Percentiles rank a stretch among this genome's conserved stretches.
Evolutionary conservation across 1,140 invertebrate species (phyloP).

Genomic region (Oedothorax gibbosus): DNA sequence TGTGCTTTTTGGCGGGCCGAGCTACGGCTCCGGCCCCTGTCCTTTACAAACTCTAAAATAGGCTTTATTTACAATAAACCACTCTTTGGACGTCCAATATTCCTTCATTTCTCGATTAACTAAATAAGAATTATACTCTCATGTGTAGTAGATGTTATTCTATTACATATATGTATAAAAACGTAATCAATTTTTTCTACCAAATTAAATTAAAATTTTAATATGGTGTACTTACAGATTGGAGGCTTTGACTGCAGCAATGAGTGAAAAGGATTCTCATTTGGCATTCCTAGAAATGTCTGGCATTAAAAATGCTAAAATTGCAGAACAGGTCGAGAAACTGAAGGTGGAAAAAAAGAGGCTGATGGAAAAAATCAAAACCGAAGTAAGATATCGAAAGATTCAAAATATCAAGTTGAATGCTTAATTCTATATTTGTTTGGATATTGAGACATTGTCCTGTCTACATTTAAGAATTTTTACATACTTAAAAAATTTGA

Average conservation of each 20-base stretch:
- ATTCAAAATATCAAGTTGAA: neutral
- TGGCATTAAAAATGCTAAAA: slow-evolving; percentile 76
- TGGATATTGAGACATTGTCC: neutral
- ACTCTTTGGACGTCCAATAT: too few relatives aligned
- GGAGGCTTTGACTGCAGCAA: slow-evolving; percentile 82
- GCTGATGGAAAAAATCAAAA: slow-evolving; percentile 77
- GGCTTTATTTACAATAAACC: too few relatives aligned
- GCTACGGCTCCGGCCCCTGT: too few relatives aligned
- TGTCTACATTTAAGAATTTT: neutral
- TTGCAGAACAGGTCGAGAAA: slow-evolving; percentile 75
- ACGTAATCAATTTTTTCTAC: too few relatives aligned
- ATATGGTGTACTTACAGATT: slow-evolving; percentile 75
- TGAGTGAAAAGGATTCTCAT: slow-evolving; percentile 88
- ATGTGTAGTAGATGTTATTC: too few relatives aligned
- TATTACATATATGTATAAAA: too few relatives aligned
- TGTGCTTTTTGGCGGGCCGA: too few relatives aligned
- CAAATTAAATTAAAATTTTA: too few relatives aligned
- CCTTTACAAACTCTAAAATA: too few relatives aligned
- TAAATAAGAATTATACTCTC: too few relatives aligned
- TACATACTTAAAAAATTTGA: neutral
- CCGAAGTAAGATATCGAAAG: slow-evolving; percentile 72
- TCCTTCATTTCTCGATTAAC: too few relatives aligned
- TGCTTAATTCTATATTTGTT: neutral
- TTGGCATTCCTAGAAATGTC: slow-evolving; percentile 85
- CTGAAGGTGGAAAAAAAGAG: slow-evolving; percentile 75